A percentile compares a stretch with the other conserved stretches of the same genome.
Conservation (phyloP, 2,797 vertebrate species). For the Pelodytes ibericus region DNA sequence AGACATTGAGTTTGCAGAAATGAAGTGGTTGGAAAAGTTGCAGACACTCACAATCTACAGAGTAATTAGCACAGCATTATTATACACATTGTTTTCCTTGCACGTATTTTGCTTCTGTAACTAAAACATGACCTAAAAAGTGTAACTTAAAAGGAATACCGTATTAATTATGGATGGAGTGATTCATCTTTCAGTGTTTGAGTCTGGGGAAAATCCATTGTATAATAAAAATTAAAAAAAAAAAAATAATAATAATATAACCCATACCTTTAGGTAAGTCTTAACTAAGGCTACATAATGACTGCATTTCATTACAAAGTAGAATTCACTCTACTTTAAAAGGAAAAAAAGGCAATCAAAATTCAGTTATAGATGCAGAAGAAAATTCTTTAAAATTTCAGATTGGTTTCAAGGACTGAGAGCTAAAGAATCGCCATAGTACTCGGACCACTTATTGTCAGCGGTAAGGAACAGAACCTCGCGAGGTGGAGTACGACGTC, state of each 20-base stretch:
- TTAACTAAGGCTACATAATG: slow-evolving; percentile 72
- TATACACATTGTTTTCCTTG: neutral
- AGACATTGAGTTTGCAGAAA: neutral
- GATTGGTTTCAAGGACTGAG: slow-evolving; percentile 63
- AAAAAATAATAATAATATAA: slow-evolving; percentile 64
- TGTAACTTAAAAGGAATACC: slow-evolving; percentile 25
- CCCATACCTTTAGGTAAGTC: slow-evolving; percentile 69
- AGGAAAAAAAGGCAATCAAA: slow-evolving; percentile 68
- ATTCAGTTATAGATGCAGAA: slow-evolving; percentile 69
- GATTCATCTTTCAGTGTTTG: slow-evolving; percentile 42
- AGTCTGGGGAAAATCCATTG: slow-evolving; percentile 58
- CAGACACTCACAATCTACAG: neutral
- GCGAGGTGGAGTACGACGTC: slow-evolving; percentile 61
- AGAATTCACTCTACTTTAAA: slow-evolving; percentile 66
- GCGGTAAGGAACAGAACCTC: slow-evolving; percentile 63
- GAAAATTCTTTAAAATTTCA: slow-evolving; percentile 69
- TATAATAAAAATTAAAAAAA: slow-evolving; percentile 53
- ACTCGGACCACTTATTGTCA: slow-evolving; percentile 56
- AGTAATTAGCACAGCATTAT: too few relatives aligned
- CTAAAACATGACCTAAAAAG: slow-evolving; percentile 57
- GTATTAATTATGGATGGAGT: slow-evolving; percentile 57
- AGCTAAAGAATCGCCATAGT: slow-evolving; percentile 63
- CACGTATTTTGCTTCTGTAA: slow-evolving; percentile 60
- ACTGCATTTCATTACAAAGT: slow-evolving; percentile 71
- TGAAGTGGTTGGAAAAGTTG: neutral